A percentile compares a stretch with the other conserved stretches of the same genome.
These are phyloP conservation scores for Caenorhabditis sp. DNA, from an alignment of 2,888 invertebrate species.

Conservation along the genomic window DNA sequence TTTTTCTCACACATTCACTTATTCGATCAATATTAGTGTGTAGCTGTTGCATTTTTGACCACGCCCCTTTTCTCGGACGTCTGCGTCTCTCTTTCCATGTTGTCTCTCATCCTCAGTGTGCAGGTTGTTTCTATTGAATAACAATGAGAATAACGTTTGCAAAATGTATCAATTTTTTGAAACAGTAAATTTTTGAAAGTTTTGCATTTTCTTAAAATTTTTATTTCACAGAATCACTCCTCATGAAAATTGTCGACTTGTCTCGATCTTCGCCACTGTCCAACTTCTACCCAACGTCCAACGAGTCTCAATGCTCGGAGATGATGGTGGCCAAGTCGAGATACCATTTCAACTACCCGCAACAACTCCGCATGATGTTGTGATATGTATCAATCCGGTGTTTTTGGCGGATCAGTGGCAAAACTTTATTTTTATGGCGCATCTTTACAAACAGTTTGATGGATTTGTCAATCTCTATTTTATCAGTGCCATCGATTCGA, in stretches of 20 bases:
- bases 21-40: too few relatives aligned
- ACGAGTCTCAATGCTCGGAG: slow-evolving; percentile 21
- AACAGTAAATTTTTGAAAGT: too few relatives aligned
- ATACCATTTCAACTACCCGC: slow-evolving; percentile 35
- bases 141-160: too few relatives aligned
- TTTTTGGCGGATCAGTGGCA: slow-evolving; percentile 53
- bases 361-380: slow-evolving; percentile 25
- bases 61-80: too few relatives aligned
- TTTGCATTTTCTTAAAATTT: too few relatives aligned
- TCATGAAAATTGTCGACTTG: slow-evolving; percentile 39
- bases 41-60: too few relatives aligned
- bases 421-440: slow-evolving; percentile 42
- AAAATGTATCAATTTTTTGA: background rate
- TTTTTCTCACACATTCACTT: too few relatives aligned
- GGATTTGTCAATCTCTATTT: slow-evolving; percentile 43
- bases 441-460: slow-evolving; percentile 46
- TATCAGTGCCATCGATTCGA: slow-evolving; percentile 40
- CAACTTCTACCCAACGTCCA: slow-evolving; percentile 28
- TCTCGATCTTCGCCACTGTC: slow-evolving; percentile 32
- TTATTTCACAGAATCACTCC: slow-evolving; percentile 44
- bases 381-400: slow-evolving; percentile 45
- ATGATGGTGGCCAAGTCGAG: slow-evolving; percentile 27
- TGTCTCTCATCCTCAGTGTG: background rate
- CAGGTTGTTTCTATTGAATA: too few relatives aligned
- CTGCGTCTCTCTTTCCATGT: too few relatives aligned